phyloP scores from a whole-genome alignment of 2,888 invertebrate species.

The Cryptophagus acutangulus region DNA sequence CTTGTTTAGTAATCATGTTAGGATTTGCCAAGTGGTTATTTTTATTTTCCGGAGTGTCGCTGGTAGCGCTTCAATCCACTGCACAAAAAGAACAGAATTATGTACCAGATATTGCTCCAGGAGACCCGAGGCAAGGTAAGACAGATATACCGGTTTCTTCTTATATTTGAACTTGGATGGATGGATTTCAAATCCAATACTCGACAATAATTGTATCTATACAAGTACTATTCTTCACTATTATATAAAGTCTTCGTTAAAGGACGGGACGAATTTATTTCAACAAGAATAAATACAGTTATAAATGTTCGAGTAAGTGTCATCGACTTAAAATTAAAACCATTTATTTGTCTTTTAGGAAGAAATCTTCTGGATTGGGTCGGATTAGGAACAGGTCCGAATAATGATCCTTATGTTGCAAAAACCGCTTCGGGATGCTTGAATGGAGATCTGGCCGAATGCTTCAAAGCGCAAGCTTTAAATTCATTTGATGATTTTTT shows the following conservation, averaged over 20 bases:
- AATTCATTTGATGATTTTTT: constrained; percentile 75
- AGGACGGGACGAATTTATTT: too few species aligned
- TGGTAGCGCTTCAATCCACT: constrained; percentile 55
- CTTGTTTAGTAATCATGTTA: constrained; percentile 30
- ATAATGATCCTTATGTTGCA: constrained; percentile 74
- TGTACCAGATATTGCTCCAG: constrained; percentile 24
- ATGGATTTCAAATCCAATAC: too few species aligned
- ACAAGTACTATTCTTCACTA: too few species aligned
- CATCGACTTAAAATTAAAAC: too few species aligned
- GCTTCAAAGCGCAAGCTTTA: constrained; percentile 77
- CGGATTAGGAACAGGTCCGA: constrained; percentile 66
- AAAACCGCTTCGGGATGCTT: constrained; percentile 70
- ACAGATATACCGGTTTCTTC: constrained; percentile 6
- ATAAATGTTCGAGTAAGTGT: too few species aligned
- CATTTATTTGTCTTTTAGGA: constrained; percentile 39
- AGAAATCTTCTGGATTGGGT: constrained; percentile 74
- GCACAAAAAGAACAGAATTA: constrained; percentile 43
- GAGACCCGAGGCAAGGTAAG: constrained; percentile 44
- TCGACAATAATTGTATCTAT: too few species aligned
- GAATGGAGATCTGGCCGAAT: constrained; percentile 76
- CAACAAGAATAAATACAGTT: too few species aligned
- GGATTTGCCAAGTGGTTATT: constrained; percentile 53
- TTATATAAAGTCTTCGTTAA: too few species aligned
- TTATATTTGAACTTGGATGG: too few species aligned
- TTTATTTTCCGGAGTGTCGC: constrained; percentile 50